These are phyloP conservation scores for Xestoiulus laeticollis DNA, from an alignment of 2,888 invertebrate genomes.

Conservation along the genomic window DNA sequence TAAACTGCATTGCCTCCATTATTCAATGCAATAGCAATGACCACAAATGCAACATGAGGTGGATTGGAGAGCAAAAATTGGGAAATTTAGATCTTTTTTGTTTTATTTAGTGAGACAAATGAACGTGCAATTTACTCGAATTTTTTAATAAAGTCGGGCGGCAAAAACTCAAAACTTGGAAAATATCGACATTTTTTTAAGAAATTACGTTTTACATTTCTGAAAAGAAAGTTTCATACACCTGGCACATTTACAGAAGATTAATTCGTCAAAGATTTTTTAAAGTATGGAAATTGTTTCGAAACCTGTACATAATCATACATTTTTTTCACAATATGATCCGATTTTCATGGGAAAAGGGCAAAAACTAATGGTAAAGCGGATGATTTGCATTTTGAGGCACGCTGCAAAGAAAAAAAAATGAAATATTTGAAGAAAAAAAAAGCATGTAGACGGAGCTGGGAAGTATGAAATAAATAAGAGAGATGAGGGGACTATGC, in stretches of 20 bases:
- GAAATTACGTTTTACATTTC: slow-evolving; percentile 20
- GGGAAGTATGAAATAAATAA: slow-evolving; percentile 38
- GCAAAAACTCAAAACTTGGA: neutral
- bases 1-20: slow-evolving; percentile 3
- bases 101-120: neutral
- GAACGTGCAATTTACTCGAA: slow-evolving; percentile 24
- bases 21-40: slow-evolving; percentile 27
- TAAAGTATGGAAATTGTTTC: slow-evolving; percentile 18
- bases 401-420: slow-evolving; percentile 12
- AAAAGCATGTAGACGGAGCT: neutral
- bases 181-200: slow-evolving; percentile 21
- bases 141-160: neutral
- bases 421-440: neutral
- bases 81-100: neutral
- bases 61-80: neutral
- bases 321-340: slow-evolving; percentile 9
- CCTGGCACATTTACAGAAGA: slow-evolving; percentile 30
- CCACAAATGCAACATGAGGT: slow-evolving; percentile 41
- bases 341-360: neutral
- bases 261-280: neutral
- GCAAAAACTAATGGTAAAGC: neutral
- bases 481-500: slow-evolving; percentile 39
- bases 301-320: slow-evolving; percentile 41
- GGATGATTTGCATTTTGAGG: slow-evolving; percentile 24
- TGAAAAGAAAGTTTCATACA: slow-evolving; percentile 9